phyloP scores from a whole-genome alignment of 2,888 invertebrate genomes.

The Heliconius sara region DNA sequence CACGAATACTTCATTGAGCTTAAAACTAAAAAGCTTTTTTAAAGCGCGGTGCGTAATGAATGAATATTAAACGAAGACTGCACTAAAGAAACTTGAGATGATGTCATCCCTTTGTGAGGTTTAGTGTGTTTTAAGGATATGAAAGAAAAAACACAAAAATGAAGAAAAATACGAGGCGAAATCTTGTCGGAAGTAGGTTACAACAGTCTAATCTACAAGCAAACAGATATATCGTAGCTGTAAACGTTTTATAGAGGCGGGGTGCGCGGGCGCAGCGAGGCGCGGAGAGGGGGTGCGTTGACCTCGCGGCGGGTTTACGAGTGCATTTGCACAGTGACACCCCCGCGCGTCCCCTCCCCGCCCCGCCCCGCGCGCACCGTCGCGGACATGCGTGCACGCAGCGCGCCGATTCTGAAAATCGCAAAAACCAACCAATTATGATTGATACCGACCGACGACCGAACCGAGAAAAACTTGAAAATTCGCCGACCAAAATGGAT shows the following conservation, averaged over 20 bases:
- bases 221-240: slow-evolving; percentile 73
- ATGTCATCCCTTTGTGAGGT: slow-evolving; percentile 30
- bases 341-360: slow-evolving; percentile 59
- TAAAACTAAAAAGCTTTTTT: slow-evolving; percentile 36
- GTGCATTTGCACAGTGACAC: slow-evolving; percentile 83
- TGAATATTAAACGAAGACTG: slow-evolving; percentile 32
- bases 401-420: slow-evolving; percentile 64
- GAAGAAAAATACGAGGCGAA: not conserved
- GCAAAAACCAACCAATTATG: slow-evolving; percentile 76
- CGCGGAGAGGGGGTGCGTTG: slow-evolving; percentile 70
- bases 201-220: slow-evolving; percentile 50
- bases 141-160: not conserved
- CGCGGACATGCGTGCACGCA: slow-evolving; percentile 67
- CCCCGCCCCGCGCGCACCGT: slow-evolving; percentile 26
- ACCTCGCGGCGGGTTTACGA: slow-evolving; percentile 78
- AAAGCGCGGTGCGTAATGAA: slow-evolving; percentile 36
- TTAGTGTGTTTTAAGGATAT: slow-evolving; percentile 14
- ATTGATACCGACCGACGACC: slow-evolving; percentile 70
- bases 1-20: slow-evolving; percentile 39
- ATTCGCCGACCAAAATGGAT: slow-evolving; percentile 59
- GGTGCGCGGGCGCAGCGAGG: slow-evolving; percentile 53
- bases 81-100: slow-evolving; percentile 36
- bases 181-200: slow-evolving; percentile 28
- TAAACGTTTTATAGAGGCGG: slow-evolving; percentile 64
- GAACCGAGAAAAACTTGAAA: slow-evolving; percentile 60